These are phyloP conservation scores for Leucopsar rothschildi DNA, from an alignment of 2,113 vertebrate genomes.

Conservation along the genomic window DNA sequence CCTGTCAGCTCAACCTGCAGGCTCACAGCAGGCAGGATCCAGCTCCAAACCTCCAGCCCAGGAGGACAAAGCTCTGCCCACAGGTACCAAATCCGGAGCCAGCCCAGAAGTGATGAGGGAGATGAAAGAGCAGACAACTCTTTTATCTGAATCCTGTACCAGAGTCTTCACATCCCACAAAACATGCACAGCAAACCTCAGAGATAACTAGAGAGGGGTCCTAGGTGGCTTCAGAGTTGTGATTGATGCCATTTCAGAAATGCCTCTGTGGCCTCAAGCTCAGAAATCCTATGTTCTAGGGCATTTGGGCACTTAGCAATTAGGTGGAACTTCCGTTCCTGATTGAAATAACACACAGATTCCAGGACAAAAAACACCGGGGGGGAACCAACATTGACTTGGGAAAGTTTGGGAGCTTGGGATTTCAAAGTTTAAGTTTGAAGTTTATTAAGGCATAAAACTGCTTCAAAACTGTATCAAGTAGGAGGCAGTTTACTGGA, in stretches of 20 bases:
- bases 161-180: background rate
- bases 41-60: background rate
- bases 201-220: background rate
- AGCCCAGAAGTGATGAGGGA: background rate
- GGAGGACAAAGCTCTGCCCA: background rate
- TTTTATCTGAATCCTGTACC: background rate
- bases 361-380: background rate
- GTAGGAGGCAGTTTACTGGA: background rate
- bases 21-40: background rate
- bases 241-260: background rate
- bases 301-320: background rate
- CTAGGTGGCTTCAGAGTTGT: background rate
- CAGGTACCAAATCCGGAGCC: background rate
- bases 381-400: background rate
- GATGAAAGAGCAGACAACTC: background rate
- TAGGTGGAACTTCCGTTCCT: background rate
- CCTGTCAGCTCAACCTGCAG: fast-evolving
- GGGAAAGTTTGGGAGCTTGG: background rate
- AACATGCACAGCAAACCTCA: fast-evolving
- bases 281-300: background rate
- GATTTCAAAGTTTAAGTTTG: background rate
- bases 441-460: background rate
- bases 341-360: background rate
- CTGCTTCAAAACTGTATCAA: background rate
- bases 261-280: background rate